Base-by-base conservation (phyloP, 1,140 invertebrate species). In the Plectus sambesii region DNA sequence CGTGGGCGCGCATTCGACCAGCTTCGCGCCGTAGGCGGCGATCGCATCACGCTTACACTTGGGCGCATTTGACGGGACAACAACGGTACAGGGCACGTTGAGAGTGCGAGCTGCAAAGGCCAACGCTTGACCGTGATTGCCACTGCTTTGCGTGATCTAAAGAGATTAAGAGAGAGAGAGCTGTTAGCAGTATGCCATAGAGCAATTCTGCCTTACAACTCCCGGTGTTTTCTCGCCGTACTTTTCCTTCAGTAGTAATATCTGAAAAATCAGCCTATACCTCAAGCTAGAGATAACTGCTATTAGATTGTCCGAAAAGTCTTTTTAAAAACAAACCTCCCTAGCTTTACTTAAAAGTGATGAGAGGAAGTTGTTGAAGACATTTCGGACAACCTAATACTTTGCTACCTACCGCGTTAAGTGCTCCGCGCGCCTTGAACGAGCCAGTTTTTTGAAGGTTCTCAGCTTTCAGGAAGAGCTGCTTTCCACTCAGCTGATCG, bases 51-150 rank as follows among this genome's bases (percentile, higher is more conserved):
- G 54, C 42, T 73, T 73, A 0, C 61, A 53, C 25, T 42, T 47
- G 9, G 71, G 66, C 17, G 69, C 60, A 47, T 60, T 62, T 42
- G 62, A 56, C 2, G 72, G 72, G 1, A 71, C 63, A n/a, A 72
- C 62, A 0, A 73, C 66, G 39, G 53, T 58, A 52, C 70, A 69
- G 12, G 62, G 60, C 2, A 72, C 17, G 2, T 60, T 59, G 22
- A 53, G 47, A 27, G 54, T 46, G 26, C 55, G 52, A 3, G 70
- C 63, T 3, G 71, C 68, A 69, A 70, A 72, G 1, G 71, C 69
- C 36, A 72, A 50, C 3, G 63, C 72, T 40, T 70, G 67, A 4
- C 70, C 70, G 62, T 72, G 71, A 42, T 73, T 73, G 37, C 70
- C 70, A 55, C 65, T 69, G 42, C 68, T 70, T 51, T 72, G 70